Evolutionary conservation across 1,140 invertebrate species (phyloP).

Genomic region (Hetaerina americana): DNA sequence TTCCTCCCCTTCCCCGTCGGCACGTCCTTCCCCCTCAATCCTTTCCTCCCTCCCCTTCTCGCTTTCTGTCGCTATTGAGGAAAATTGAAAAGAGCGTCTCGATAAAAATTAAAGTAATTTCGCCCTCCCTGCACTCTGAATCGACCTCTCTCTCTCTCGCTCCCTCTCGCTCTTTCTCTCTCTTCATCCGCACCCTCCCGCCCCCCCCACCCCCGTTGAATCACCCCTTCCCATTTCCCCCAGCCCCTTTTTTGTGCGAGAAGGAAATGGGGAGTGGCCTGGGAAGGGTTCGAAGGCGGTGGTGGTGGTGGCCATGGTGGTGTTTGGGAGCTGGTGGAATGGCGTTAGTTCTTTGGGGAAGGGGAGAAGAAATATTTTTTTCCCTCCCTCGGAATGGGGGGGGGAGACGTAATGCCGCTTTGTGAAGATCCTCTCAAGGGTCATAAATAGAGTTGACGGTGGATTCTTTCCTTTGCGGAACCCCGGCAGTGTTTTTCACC

Average conservation of each 20-base stretch:
- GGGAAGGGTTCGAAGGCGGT: background rate
- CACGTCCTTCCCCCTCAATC: background rate
- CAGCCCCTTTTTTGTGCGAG: background rate
- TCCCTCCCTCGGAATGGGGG: no score
- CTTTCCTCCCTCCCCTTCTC: background rate
- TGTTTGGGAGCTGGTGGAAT: no score
- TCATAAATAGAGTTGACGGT: background rate
- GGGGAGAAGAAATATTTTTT: no score
- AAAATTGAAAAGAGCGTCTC: background rate
- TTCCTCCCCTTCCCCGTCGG: background rate
- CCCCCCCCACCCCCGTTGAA: no score
- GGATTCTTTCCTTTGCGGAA: background rate
- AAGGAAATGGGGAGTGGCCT: background rate
- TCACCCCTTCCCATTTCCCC: no score
- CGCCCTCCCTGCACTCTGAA: background rate
- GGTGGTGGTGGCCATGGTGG: no score
- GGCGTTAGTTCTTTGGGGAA: no score
- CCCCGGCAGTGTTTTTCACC: background rate
- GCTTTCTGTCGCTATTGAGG: no score
- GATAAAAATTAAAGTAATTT: conserved; percentile 1
- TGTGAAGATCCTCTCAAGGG: background rate
- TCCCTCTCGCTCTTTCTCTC: background rate
- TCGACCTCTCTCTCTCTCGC: no score
- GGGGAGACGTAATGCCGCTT: background rate
- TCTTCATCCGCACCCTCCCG: no score